Conservation (phyloP, 1,140 invertebrate species). For the Penaeus vannamei region DNA sequence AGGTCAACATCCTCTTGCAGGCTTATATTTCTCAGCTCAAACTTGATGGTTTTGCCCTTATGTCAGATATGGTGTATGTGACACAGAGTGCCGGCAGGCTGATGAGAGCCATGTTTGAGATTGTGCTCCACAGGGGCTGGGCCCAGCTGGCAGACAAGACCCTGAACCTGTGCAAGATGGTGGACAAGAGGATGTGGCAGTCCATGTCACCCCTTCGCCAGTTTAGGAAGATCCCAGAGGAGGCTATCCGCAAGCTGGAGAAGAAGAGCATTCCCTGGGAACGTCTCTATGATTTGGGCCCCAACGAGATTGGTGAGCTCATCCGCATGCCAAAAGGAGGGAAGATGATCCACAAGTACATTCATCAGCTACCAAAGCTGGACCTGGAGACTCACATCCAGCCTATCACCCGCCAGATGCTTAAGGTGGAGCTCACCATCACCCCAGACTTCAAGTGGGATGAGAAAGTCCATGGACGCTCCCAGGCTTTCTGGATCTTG, state of each 20-base stretch:
- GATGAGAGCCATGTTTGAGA: slow-evolving; percentile 98
- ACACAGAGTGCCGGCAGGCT: slow-evolving; percentile 97
- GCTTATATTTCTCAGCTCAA: slow-evolving; percentile 99
- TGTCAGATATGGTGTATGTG: slow-evolving; percentile 99
- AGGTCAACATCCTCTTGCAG: slow-evolving; percentile 95
- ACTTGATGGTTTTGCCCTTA: slow-evolving; percentile 97
- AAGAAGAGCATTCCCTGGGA: slow-evolving; percentile 98
- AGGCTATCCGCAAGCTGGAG: slow-evolving; percentile 98
- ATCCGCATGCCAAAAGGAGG: slow-evolving; percentile 96
- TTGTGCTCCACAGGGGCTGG: slow-evolving; percentile 92
- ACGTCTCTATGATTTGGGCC: slow-evolving; percentile 92
- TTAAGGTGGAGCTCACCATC: slow-evolving; percentile 94
- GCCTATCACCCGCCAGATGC: slow-evolving; percentile 84
- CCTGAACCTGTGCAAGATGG: slow-evolving; percentile 97
- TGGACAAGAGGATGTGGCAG: slow-evolving; percentile 99
- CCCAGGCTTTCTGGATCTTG: slow-evolving; percentile 99
- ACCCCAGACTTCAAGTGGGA: slow-evolving; percentile 99
- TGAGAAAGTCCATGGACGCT: slow-evolving; percentile 94
- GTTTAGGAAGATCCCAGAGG: slow-evolving; percentile 98
- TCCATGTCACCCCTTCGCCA: slow-evolving; percentile 98
- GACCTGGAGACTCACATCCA: slow-evolving; percentile 97
- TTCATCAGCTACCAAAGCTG: slow-evolving; percentile 97
- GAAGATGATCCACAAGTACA: slow-evolving; percentile 97
- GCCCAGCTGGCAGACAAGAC: slow-evolving; percentile 97
- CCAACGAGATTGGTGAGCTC: slow-evolving; percentile 97